Conservation (phyloP, 2,797 vertebrate genomes). For the Danio tinwini region DNA sequence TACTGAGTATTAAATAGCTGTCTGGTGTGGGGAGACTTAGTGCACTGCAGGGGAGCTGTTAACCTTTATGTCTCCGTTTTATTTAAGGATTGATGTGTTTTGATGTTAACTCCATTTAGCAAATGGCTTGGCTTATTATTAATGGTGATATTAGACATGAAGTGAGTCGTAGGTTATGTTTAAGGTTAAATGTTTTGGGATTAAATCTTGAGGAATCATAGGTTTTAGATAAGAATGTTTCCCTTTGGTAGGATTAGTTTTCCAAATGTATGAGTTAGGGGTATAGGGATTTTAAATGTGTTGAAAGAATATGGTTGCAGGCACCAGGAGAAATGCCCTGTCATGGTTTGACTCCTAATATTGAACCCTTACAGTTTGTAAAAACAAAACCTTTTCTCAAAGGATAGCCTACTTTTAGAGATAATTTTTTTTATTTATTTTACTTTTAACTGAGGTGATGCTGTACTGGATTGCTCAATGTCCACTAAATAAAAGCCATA, state of each 20-base stretch:
- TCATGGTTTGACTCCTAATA: not conserved
- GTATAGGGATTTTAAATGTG: not conserved
- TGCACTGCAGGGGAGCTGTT: not conserved
- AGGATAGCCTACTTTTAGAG: not conserved
- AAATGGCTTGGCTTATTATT: slow-evolving; percentile 1
- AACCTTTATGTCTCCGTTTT: not conserved
- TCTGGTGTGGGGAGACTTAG: not conserved
- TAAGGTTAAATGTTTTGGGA: not conserved
- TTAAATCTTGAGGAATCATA: not conserved
- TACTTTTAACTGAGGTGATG: not conserved
- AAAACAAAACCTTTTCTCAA: not conserved
- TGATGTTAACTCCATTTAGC: slow-evolving; percentile 2
- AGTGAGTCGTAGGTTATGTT: not conserved
- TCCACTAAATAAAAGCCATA: not conserved
- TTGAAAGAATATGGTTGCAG: not conserved
- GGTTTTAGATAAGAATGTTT: not conserved
- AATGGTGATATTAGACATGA: slow-evolving; percentile 2
- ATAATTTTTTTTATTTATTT: too few species aligned
- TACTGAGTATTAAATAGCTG: slow-evolving; percentile 7
- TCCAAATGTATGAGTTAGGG: not conserved
- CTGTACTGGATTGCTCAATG: not conserved
- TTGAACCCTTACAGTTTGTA: not conserved
- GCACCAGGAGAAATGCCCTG: not conserved
- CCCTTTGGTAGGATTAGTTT: not conserved
- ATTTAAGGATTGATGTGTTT: slow-evolving; percentile 21